Evolutionary conservation across 2,888 invertebrate genomes (phyloP), one percentile per base, ranked within the genome.

Genomic region (Ceriagrion tenellum): DNA sequence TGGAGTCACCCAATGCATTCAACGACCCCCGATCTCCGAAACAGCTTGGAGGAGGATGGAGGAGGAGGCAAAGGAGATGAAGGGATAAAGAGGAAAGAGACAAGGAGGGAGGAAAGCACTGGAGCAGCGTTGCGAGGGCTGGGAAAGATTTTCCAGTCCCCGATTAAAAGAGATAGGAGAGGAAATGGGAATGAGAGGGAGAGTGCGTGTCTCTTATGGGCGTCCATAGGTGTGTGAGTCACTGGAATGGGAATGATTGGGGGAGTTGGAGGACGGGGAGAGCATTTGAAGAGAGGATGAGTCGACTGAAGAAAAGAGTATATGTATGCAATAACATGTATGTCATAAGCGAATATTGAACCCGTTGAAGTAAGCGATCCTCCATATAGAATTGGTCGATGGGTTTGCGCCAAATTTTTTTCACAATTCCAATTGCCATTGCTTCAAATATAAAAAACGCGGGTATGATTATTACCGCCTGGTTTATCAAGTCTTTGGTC

Each of bases 131-230:
- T n/a, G 23, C 26, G 89, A 89, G 26, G 23, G 55, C 13, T 8
- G 26, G 26, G n/a, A 89, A 4, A 59, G 26, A 47, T 40, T 93
- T n/a, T 63, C 63, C 47, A 93, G 69, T 69, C 40, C 40, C 93
- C 93, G 69, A 93, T 69, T 69, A 69, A 59, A 35, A 63, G 93
- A 93, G 93, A 69, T 40, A 63, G 40, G 40, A n/a, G 30, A 88
- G 30, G 90, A 55, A 59, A 91, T 20, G 20, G 91, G 63, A 91
- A 59, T 56, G 35, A n/a, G 59, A 10, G 90, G 26, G 55, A 90
- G 55, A 23, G 69, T n/a, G 63, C 8, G 63, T 8, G 81, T 4
- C 81, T 69, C 35, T 13, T 26, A 93, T 40, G 47, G 20, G 56
- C 56, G 69, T 8, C 47, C 35, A 26, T 30, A 23, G 0, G 35